Evolutionary conservation across 37 sponge, comb jelly and placozoan genomes (phyloP).

Genomic region (Hormiphora californensis): DNA sequence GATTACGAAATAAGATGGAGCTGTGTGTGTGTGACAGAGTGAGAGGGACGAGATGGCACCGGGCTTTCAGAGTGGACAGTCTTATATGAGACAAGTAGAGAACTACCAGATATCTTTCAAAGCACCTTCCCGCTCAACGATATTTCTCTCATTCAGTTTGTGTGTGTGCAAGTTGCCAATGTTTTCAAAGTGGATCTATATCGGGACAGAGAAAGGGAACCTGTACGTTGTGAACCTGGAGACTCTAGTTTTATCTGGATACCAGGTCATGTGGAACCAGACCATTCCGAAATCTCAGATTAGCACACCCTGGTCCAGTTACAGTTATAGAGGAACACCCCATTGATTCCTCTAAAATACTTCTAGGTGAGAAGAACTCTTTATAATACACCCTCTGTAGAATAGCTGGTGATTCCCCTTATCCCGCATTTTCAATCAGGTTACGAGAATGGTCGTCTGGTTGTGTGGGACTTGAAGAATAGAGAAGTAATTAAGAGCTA

Average conservation of each 20-base stretch:
- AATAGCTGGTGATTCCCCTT: neutral
- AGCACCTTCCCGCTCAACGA: too few relatives aligned
- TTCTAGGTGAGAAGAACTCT: neutral
- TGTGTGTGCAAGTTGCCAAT: constrained; percentile 51
- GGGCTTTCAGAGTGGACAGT: too few relatives aligned
- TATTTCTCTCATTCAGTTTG: constrained; percentile 3
- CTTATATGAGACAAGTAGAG: too few relatives aligned
- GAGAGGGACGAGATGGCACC: too few relatives aligned
- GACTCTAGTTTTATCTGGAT: constrained; percentile 61
- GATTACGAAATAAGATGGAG: too few relatives aligned
- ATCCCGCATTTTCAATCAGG: neutral
- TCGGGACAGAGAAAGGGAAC: constrained; percentile 68
- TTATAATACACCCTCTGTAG: neutral
- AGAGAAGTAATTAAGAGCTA: constrained; percentile 41
- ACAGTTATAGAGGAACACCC: constrained; percentile 50
- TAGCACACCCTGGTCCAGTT: constrained; percentile 30
- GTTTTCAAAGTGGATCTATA: constrained; percentile 62
- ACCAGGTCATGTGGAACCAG: constrained; percentile 65
- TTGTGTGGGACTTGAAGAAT: constrained; percentile 38
- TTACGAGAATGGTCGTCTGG: constrained; percentile 45
- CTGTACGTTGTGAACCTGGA: constrained; percentile 60
- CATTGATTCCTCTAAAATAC: constrained; percentile 16
- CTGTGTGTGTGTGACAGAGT: too few relatives aligned
- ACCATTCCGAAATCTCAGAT: constrained; percentile 46
- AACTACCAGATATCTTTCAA: too few relatives aligned